Evolutionary conservation across 1,140 invertebrate species (phyloP).

Genomic region (Drosophila lini): DNA sequence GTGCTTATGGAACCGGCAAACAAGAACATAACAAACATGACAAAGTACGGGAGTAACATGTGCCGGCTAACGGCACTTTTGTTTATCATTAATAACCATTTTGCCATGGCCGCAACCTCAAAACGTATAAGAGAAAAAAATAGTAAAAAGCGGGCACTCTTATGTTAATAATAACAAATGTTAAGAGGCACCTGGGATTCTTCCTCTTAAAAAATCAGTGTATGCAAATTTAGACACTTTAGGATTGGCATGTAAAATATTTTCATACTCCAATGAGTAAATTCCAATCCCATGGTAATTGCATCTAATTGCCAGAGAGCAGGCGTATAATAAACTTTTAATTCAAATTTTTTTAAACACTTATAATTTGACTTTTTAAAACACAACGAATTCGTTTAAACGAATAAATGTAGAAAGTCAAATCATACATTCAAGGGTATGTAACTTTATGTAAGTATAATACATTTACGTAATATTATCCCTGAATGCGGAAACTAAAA

Average conservation of each 20-base stretch:
- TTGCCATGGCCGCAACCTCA: constrained; percentile 21
- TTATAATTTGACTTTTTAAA: neutral
- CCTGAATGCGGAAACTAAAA: neutral
- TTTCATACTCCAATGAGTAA: constrained; percentile 20
- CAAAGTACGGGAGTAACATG: constrained; percentile 27
- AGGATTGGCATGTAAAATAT: constrained; percentile 14
- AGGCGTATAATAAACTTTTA: constrained; percentile 1
- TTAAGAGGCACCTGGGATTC: neutral
- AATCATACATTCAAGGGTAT: neutral
- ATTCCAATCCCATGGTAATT: constrained; percentile 6
- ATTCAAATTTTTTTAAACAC: neutral
- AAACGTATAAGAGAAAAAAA: constrained; percentile 5
- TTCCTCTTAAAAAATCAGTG: constrained; percentile 3
- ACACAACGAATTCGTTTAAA: no score
- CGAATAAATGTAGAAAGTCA: neutral
- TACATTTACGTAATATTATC: neutral
- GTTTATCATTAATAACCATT: constrained; percentile 58
- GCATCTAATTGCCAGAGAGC: neutral
- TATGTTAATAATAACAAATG: constrained; percentile 14
- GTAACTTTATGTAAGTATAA: neutral
- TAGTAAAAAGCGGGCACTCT: constrained; percentile 3
- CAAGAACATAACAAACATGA: constrained; percentile 40
- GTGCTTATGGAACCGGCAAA: constrained; percentile 41
- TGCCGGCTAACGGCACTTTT: constrained; percentile 52
- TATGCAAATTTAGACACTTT: constrained; percentile 16